Base-by-base conservation (phyloP, 2,113 vertebrate species). In the Lamprotornis superbus region DNA sequence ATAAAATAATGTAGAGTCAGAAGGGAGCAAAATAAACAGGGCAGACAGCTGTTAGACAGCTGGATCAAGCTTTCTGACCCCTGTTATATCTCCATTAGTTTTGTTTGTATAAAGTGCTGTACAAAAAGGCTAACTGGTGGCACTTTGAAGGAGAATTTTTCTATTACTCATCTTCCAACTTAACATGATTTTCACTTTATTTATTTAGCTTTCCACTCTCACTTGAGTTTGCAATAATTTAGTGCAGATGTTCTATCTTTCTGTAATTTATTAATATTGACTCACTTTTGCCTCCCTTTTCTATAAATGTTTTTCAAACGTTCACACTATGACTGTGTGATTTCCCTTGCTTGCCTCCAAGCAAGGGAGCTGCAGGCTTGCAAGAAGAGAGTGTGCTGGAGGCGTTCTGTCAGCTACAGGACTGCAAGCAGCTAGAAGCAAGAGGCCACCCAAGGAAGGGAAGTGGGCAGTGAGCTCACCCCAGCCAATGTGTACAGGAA, bases 191-290 rank as follows among this genome's bases (percentile, higher is more conserved):
- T 89, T 44, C 24, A 7, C 64, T 87, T 90, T 93, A 89, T 97
- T 97, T 97, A 89, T 96, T 96, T 97, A 94, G 93, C 95, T 94
- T 96, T 94, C 94, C 83, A 93, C 94, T 96, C 83, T 96, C 93
- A 91, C 91, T 97, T 94, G 86, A 93, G 59, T 75, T 93, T 78
- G 52, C 68, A 93, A 31, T 94, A 95, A 94, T 89, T 96, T 90
- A 89, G 24, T 71, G 77, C 94, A 95, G 93, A 95, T 94, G 95
- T 90, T 93, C 73, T 92, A 89, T 92, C 76, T 87, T 89, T 94
- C 76, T 89, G 80, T 89, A 91, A 94, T 95, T 96, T 96, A 93
- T 93, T 96, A 93, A 89, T 93, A 93, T 60, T 81, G 81, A 94
- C 73, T 91, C 39, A 19, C 47, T 86, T 93, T 74, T 5, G 64